A percentile compares a stretch with the other conserved stretches of the same genome.
These are phyloP conservation scores for Cephonodes hylas DNA, from an alignment of 2,888 invertebrate species.

Conservation along the genomic window DNA sequence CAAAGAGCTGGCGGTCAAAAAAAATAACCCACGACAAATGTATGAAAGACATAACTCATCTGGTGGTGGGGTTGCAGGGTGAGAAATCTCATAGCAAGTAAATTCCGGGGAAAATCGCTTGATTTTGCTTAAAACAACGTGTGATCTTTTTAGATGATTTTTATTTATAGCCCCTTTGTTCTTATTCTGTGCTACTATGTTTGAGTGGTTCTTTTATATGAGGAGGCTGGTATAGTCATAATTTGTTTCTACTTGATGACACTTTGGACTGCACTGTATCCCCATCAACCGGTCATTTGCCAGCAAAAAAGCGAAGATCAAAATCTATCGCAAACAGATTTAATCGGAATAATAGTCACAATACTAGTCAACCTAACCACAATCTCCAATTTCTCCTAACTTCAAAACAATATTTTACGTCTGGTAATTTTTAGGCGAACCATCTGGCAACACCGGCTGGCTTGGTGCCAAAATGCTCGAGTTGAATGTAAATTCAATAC, in stretches of 20 bases:
- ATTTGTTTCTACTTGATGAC: no score
- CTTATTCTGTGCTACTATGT: no score
- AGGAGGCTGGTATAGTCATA: no score
- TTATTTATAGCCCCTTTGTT: no score
- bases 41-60: slow-evolving; percentile 52
- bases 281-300: no score
- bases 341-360: no score
- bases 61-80: slow-evolving; percentile 14
- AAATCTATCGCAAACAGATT: no score
- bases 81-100: neutral
- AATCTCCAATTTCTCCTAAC: neutral
- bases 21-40: slow-evolving; percentile 32
- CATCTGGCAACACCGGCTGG: slow-evolving; percentile 28
- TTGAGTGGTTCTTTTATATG: no score
- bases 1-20: slow-evolving; percentile 9
- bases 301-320: no score
- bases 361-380: neutral
- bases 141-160: no score
- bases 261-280: no score
- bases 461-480: slow-evolving; percentile 37
- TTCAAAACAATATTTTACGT: neutral
- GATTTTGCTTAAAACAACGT: no score
- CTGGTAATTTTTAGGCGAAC: neutral
- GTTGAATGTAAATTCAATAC: slow-evolving; percentile 54
- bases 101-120: neutral